Percentiles rank a stretch among this genome's conserved stretches.
These are phyloP conservation scores for Lydus trimaculatus DNA, from an alignment of 2,888 invertebrate species.

Conservation along the genomic window DNA sequence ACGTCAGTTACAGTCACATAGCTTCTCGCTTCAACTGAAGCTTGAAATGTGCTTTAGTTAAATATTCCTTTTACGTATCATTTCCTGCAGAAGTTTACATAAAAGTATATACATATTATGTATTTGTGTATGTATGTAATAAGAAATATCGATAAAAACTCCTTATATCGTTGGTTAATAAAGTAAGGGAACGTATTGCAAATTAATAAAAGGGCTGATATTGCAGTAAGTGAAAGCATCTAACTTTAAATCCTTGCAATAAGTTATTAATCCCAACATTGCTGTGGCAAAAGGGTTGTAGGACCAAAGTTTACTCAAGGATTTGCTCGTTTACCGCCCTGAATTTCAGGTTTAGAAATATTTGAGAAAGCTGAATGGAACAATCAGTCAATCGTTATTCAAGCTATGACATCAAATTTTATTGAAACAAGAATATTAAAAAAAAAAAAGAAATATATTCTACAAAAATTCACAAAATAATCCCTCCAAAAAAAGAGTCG, in stretches of 20 bases:
- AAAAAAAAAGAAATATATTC: neutral
- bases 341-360: slow-evolving; percentile 26
- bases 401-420: no score
- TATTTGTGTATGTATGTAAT: neutral
- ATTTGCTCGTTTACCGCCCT: slow-evolving; percentile 48
- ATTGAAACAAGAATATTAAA: neutral
- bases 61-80: slow-evolving; percentile 42
- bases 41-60: slow-evolving; percentile 55
- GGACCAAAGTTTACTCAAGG: slow-evolving; percentile 51
- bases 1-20: slow-evolving; percentile 58
- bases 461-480: neutral
- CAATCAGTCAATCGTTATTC: slow-evolving; percentile 7
- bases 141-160: slow-evolving; percentile 8
- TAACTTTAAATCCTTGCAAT: slow-evolving; percentile 41
- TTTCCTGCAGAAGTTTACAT: slow-evolving; percentile 17
- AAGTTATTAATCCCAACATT: slow-evolving; percentile 53
- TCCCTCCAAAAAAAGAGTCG: neutral
- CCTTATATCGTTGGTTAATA: neutral
- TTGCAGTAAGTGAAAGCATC: slow-evolving; percentile 18
- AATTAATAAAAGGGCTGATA: neutral
- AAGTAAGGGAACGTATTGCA: neutral
- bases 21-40: slow-evolving; percentile 56
- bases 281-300: slow-evolving; percentile 53
- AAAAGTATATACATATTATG: neutral
- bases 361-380: slow-evolving; percentile 30